A percentile compares a stretch with the other conserved stretches of the same genome.
These are phyloP conservation scores for Gryon sp. DNA, from an alignment of 1,140 invertebrate genomes.

Conservation along the genomic window DNA sequence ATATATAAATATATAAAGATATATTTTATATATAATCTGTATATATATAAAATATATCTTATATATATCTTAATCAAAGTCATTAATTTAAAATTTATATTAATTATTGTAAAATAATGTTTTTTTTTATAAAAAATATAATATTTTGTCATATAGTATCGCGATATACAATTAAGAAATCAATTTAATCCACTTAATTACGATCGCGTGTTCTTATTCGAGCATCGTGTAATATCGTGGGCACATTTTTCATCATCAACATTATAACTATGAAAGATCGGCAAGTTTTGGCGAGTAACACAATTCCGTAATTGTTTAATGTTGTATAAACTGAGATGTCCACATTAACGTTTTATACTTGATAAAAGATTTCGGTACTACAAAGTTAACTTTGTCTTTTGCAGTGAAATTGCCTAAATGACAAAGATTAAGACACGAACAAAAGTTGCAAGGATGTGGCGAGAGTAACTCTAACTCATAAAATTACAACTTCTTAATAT, in stretches of 20 bases:
- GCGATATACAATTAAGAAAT: constrained; percentile 2
- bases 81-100: too few relatives aligned
- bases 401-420: constrained; percentile 47
- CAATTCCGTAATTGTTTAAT: constrained; percentile 46
- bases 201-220: constrained; percentile 1
- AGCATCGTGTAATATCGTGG: constrained; percentile 6
- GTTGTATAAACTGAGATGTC: constrained; percentile 32
- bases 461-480: constrained; percentile 42
- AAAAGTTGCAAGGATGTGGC: constrained; percentile 36
- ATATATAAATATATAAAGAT: too few relatives aligned
- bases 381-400: constrained; percentile 38
- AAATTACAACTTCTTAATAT: constrained; percentile 57
- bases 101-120: too few relatives aligned
- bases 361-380: constrained; percentile 46
- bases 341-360: constrained; percentile 39
- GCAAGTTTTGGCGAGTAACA: constrained; percentile 35
- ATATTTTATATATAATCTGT: too few relatives aligned
- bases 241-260: constrained; percentile 11
- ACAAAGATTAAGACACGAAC: constrained; percentile 54
- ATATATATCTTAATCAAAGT: too few relatives aligned
- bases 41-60: too few relatives aligned
- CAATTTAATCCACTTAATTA: constrained; percentile 29
- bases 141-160: too few relatives aligned
- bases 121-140: too few relatives aligned
- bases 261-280: constrained; percentile 6